These are phyloP conservation scores for Mixornis gularis DNA, from an alignment of 2,113 vertebrate species.

Conservation along the genomic window DNA sequence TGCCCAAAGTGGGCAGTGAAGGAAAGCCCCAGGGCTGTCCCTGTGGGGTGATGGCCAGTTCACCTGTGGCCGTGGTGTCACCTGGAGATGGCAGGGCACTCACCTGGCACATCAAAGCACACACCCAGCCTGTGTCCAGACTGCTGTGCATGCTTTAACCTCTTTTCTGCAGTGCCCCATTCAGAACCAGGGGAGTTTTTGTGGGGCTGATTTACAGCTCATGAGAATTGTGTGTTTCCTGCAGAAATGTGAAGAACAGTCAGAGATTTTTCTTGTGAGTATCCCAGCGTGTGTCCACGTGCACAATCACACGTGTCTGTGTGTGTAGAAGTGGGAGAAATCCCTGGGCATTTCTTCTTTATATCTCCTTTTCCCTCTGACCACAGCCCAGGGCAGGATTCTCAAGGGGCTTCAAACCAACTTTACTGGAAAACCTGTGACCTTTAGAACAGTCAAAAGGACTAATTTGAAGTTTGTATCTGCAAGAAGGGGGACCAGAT, in stretches of 20 bases:
- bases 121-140: neutral
- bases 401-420: neutral
- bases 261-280: neutral
- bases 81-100: neutral
- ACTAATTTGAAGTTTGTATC: neutral
- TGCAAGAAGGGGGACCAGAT: neutral
- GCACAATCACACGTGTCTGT: rapidly evolving
- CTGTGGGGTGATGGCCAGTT: neutral
- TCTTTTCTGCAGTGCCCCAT: neutral
- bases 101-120: neutral
- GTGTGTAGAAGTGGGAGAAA: neutral
- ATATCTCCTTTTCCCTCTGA: neutral
- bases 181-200: neutral
- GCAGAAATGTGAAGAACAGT: neutral
- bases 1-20: neutral
- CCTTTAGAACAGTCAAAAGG: neutral
- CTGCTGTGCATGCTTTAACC: neutral
- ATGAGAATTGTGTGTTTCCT: neutral
- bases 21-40: neutral
- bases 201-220: neutral
- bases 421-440: neutral
- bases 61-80: neutral
- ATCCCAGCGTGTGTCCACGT: no score
- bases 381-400: neutral
- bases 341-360: neutral